Evolutionary conservation across 2,797 vertebrate genomes (phyloP).

Genomic region (Muscicapa striata): DNA sequence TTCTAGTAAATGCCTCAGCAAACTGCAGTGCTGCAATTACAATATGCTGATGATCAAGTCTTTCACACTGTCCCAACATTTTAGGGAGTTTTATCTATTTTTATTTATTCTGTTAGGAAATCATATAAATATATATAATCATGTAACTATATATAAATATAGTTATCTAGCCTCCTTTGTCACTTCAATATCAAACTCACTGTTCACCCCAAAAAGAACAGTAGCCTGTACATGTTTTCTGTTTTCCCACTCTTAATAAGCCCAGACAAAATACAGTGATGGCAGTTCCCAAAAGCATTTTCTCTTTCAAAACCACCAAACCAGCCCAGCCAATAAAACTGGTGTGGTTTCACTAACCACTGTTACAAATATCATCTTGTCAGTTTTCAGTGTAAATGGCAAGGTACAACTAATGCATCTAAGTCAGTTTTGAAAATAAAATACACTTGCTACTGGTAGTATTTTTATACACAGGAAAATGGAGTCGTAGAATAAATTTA

Average conservation of each 20-base stretch:
- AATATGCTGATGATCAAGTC: neutral
- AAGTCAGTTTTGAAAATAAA: neutral
- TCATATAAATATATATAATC: neutral
- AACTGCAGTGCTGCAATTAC: neutral
- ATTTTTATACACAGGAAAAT: neutral
- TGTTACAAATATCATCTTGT: neutral
- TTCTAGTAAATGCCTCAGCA: slow-evolving; percentile 14
- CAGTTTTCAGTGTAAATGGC: neutral
- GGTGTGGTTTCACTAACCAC: neutral
- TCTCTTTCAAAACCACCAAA: neutral
- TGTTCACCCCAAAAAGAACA: neutral
- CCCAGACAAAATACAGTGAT: neutral
- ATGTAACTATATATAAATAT: neutral
- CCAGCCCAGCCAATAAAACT: neutral
- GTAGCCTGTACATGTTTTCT: neutral
- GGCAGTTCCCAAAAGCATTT: neutral
- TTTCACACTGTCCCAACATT: neutral
- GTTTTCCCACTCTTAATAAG: neutral
- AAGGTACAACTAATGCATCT: neutral
- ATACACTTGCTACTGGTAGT: neutral
- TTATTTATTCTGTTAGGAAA: neutral
- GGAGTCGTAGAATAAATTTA: neutral
- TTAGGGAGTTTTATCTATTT: neutral
- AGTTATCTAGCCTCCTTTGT: neutral
- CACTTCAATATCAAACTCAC: neutral